Conservation (phyloP, 2,888 invertebrate species). For the Flabesymbios commensalis region DNA sequence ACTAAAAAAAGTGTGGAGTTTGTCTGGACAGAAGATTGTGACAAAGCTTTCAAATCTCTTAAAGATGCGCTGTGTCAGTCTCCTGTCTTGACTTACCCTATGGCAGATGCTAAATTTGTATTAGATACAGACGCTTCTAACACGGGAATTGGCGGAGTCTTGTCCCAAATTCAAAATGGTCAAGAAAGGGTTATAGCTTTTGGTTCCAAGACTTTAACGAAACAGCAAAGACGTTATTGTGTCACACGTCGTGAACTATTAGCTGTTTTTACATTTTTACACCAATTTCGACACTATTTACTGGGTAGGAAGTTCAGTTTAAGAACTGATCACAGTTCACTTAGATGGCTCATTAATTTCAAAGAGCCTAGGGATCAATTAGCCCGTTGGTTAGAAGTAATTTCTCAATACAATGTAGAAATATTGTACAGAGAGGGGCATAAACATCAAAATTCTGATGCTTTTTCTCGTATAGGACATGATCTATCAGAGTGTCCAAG, state of each 20-base stretch:
- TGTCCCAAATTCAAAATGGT: background rate
- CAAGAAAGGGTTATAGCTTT: background rate
- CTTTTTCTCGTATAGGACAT: background rate
- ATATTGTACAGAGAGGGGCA: background rate
- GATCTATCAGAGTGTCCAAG: no score
- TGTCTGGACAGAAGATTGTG: background rate
- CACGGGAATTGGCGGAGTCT: background rate
- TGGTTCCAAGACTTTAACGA: background rate
- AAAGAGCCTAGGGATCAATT: background rate
- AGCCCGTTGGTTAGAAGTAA: background rate
- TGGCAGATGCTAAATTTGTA: background rate
- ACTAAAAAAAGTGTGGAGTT: background rate
- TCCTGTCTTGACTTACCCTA: background rate
- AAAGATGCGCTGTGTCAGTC: background rate
- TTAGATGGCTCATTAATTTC: background rate
- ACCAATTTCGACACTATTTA: background rate
- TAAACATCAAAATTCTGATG: background rate
- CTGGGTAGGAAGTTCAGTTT: background rate
- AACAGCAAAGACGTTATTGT: background rate
- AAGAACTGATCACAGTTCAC: slow-evolving; percentile 1
- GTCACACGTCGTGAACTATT: background rate
- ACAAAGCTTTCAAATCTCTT: background rate
- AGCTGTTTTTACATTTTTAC: background rate
- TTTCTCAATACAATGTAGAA: no score
- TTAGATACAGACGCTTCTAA: background rate